Evolutionary conservation across 2,888 invertebrate species (phyloP).

Genomic region (Oxycera nigricornis): DNA sequence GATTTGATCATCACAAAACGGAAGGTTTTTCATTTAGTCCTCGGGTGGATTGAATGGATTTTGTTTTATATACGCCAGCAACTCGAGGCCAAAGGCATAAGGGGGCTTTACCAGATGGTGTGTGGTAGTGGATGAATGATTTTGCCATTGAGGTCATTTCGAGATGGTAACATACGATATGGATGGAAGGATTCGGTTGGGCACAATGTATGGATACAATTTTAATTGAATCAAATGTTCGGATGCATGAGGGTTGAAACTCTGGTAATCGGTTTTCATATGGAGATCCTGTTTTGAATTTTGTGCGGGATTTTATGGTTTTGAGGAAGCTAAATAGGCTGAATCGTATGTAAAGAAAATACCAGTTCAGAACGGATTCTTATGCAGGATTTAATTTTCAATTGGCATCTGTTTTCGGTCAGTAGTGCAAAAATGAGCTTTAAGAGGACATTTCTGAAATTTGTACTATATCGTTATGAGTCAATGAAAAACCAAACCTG

Average conservation of each 20-base stretch:
- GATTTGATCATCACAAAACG: constrained; percentile 30
- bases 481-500: too few species aligned
- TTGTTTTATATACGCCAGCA: constrained; percentile 15
- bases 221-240: constrained; percentile 24
- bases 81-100: background rate
- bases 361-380: too few species aligned
- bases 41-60: constrained; percentile 33
- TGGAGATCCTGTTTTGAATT: too few species aligned
- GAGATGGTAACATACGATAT: background rate
- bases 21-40: constrained; percentile 35
- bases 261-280: background rate
- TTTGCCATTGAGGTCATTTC: background rate
- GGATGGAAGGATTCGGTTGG: constrained; percentile 10
- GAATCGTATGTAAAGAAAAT: too few species aligned
- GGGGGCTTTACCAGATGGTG: background rate
- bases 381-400: background rate
- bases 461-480: too few species aligned
- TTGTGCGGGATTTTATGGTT: too few species aligned
- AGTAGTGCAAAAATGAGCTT: too few species aligned
- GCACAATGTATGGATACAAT: constrained; percentile 28
- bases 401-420: too few species aligned
- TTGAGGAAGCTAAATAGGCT: too few species aligned
- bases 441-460: too few species aligned
- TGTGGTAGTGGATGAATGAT: background rate
- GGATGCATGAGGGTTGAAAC: background rate